Evolutionary conservation across 23 tunicate genomes (phyloP).

Genomic region (Oikopleura dioica): DNA sequence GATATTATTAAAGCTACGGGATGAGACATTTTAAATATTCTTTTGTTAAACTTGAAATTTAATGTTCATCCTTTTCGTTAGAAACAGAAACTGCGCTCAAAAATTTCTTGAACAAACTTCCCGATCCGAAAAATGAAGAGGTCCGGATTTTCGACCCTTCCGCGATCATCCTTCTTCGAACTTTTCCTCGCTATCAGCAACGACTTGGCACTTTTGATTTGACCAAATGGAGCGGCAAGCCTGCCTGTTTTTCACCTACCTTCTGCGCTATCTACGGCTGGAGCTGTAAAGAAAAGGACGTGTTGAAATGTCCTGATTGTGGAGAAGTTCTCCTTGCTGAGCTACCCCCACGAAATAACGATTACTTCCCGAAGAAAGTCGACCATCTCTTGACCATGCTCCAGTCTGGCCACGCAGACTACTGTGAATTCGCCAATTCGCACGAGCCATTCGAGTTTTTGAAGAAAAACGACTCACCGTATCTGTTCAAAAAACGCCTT

Average conservation of each 20-base stretch:
- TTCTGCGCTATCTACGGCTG: not conserved
- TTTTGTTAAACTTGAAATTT: not conserved
- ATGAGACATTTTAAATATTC: too few species aligned
- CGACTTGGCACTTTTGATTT: not conserved
- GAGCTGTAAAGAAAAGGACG: not conserved
- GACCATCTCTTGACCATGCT: not conserved
- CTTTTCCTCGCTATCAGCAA: not conserved
- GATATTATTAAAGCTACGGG: too few species aligned
- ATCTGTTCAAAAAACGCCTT: not conserved
- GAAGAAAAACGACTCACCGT: not conserved
- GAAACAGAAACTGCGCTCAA: too few species aligned
- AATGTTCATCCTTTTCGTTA: not conserved
- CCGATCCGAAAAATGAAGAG: too few species aligned
- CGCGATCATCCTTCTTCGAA: not conserved
- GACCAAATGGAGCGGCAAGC: not conserved
- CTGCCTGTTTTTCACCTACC: not conserved
- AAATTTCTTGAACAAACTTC: too few species aligned
- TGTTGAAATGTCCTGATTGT: not conserved
- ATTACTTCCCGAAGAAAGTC: not conserved
- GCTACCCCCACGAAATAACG: not conserved
- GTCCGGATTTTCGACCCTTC: not conserved
- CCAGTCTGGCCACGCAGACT: not conserved
- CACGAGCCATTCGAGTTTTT: not conserved
- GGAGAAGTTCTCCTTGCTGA: not conserved
- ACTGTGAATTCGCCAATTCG: not conserved